Evolutionary conservation across 2,888 invertebrate genomes (phyloP).

Genomic region (Cerastis leucographa): DNA sequence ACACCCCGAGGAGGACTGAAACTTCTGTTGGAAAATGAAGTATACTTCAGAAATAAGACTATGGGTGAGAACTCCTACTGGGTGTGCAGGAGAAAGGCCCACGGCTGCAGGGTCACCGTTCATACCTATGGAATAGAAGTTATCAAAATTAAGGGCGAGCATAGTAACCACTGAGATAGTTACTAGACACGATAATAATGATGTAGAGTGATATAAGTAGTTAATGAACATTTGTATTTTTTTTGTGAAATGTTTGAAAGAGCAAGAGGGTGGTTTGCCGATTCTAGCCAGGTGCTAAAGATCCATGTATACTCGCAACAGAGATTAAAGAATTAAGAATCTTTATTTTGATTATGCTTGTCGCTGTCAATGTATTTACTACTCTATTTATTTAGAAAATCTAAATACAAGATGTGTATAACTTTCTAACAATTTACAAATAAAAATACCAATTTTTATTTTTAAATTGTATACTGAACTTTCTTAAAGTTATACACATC

Average conservation of each 20-base stretch:
- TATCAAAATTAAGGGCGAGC: conserved; percentile 57
- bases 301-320: too few species aligned
- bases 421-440: too few species aligned
- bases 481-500: too few species aligned
- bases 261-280: neutral
- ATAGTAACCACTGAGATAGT: conserved; percentile 53
- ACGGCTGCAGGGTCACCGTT: conserved; percentile 66
- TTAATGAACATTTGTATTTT: neutral
- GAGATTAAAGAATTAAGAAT: too few species aligned
- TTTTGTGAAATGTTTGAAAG: neutral
- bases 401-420: too few species aligned
- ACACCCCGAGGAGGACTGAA: conserved; percentile 52
- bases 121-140: conserved; percentile 59
- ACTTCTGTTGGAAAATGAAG: conserved; percentile 36
- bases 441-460: too few species aligned
- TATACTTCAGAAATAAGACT: conserved; percentile 49
- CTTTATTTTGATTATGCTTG: too few species aligned
- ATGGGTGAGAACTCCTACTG: conserved; percentile 57
- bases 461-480: too few species aligned
- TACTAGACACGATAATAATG: neutral
- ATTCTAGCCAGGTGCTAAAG: too few species aligned
- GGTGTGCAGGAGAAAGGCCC: conserved; percentile 59
- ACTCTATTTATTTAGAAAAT: too few species aligned
- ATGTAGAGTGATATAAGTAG: neutral
- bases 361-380: too few species aligned